Conservation (phyloP, 2,113 vertebrate genomes). For the Sardina pilchardus region DNA sequence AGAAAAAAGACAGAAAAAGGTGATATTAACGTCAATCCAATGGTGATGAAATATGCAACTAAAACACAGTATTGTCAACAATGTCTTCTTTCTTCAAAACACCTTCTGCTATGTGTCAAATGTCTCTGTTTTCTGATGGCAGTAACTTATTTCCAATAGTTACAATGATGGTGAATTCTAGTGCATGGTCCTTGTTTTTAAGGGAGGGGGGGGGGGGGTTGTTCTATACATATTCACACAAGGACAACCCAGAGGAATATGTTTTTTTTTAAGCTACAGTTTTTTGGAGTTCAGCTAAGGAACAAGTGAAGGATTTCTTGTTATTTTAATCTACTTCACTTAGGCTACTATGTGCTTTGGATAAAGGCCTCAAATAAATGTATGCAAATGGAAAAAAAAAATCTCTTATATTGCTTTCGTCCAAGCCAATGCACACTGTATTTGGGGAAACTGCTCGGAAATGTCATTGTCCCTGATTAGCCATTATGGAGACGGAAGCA, state of each 20-base stretch:
- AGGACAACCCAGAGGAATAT: too few relatives aligned
- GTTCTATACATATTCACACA: too few relatives aligned
- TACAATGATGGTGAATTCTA: neutral
- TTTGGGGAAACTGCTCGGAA: neutral
- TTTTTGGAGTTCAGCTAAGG: too few relatives aligned
- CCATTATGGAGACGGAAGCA: neutral
- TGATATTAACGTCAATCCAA: neutral
- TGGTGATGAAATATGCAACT: neutral
- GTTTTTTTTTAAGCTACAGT: too few relatives aligned
- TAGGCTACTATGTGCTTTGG: too few relatives aligned
- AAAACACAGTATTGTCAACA: neutral
- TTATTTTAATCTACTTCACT: neutral
- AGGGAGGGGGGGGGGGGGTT: too few relatives aligned
- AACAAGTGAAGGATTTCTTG: neutral
- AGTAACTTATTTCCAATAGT: neutral
- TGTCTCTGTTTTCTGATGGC: neutral
- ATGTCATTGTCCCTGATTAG: neutral
- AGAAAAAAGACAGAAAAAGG: neutral
- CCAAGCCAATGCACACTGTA: neutral
- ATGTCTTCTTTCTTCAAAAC: neutral
- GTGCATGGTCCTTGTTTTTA: neutral
- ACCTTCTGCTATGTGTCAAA: neutral
- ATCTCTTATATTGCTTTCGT: neutral
- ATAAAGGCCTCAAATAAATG: neutral
- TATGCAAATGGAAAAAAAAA: neutral